These are phyloP conservation scores for Phylloscopus collybita DNA, from an alignment of 2,797 vertebrate genomes.

Conservation along the genomic window DNA sequence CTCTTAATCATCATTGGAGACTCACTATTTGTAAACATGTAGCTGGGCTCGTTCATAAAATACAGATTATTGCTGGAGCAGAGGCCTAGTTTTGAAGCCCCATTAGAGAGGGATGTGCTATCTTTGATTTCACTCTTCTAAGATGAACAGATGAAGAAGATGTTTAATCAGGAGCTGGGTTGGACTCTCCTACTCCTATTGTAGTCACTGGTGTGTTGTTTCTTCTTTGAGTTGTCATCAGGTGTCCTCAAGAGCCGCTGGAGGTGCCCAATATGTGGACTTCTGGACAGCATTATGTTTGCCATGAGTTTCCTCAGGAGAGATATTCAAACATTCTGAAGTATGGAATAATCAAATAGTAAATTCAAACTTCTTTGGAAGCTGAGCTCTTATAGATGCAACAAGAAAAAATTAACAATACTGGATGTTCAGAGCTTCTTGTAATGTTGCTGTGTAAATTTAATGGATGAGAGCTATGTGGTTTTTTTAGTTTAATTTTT, in stretches of 20 bases:
- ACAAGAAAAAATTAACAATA: neutral
- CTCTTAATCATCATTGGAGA: neutral
- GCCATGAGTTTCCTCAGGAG: neutral
- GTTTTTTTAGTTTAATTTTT: neutral
- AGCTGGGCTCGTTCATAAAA: neutral
- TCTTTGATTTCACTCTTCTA: neutral
- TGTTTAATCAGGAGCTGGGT: neutral
- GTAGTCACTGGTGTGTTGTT: rapidly evolving
- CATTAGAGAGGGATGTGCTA: rapidly evolving
- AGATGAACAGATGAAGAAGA: neutral
- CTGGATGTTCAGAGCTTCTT: neutral
- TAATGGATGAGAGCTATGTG: neutral
- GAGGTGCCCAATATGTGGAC: rapidly evolving
- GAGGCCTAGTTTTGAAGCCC: neutral
- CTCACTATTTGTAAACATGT: neutral
- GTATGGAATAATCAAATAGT: neutral
- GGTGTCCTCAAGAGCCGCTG: neutral
- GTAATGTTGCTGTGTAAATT: neutral
- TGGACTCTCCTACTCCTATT: neutral
- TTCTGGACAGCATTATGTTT: neutral
- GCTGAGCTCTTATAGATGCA: neutral
- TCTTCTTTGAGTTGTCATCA: neutral
- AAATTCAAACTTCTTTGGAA: neutral
- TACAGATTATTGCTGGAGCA: neutral
- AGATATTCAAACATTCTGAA: neutral